A percentile compares a stretch with the other conserved stretches of the same genome.
Conservation (phyloP, 2,797 vertebrate species). For the Falco rusticolus region DNA sequence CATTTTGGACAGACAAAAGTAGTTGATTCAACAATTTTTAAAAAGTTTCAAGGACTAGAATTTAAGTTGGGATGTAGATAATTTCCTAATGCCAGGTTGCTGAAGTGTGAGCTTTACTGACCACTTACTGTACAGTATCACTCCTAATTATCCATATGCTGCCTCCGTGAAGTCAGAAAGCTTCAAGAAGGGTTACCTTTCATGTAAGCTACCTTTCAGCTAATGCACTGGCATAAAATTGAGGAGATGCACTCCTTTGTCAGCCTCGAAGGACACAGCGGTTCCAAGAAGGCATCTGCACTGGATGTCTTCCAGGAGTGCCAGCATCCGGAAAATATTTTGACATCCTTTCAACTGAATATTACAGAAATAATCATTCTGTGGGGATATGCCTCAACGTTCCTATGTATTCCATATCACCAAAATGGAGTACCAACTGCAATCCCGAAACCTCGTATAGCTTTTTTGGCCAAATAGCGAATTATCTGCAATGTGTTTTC, state of each 20-base stretch:
- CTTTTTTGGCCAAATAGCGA: neutral
- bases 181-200: neutral
- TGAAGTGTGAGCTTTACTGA: neutral
- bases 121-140: neutral
- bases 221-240: neutral
- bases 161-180: neutral
- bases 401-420: neutral
- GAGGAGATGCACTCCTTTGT: neutral
- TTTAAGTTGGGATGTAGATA: neutral
- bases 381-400: neutral
- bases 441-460: neutral
- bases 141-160: neutral
- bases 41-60: neutral
- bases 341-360: neutral
- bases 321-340: neutral
- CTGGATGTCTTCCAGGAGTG: neutral
- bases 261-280: neutral
- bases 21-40: neutral
- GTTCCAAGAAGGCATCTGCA: neutral
- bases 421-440: neutral
- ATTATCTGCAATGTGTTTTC: neutral
- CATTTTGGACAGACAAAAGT: neutral
- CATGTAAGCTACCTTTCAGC: neutral
- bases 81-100: neutral
- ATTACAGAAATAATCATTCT: neutral